These are phyloP conservation scores for Rousettus madagascariensis DNA, from an alignment of 2,797 vertebrate species.

Conservation along the genomic window DNA sequence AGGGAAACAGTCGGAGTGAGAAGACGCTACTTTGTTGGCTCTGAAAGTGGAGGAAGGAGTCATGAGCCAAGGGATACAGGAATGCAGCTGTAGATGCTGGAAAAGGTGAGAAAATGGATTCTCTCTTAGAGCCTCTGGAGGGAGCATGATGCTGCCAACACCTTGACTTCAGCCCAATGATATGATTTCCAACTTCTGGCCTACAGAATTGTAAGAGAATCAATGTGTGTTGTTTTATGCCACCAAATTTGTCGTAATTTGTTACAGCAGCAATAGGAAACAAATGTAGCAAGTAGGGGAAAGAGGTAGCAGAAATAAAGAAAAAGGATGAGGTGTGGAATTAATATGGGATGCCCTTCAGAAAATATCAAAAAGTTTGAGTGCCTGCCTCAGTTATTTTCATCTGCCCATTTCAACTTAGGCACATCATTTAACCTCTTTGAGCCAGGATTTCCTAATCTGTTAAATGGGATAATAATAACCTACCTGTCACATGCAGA, in stretches of 20 bases:
- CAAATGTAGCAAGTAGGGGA: not conserved
- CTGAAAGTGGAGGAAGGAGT: not conserved
- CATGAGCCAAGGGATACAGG: not conserved
- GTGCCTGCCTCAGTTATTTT: not conserved
- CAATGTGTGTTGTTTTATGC: not conserved
- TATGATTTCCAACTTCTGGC: not conserved
- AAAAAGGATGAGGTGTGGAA: not conserved
- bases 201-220: not conserved
- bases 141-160: not conserved
- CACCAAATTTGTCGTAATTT: not conserved
- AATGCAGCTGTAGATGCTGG: not conserved
- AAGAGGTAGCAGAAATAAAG: not conserved
- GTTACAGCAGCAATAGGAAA: not conserved
- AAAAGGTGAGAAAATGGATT: not conserved
- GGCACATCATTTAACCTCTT: not conserved
- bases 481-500: not conserved
- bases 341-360: not conserved
- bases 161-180: not conserved
- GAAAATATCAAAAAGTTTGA: not conserved
- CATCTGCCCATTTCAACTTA: not conserved
- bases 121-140: not conserved
- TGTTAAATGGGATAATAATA: not conserved
- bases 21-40: not conserved
- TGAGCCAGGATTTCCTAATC: not conserved
- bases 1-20: not conserved